phyloP scores from a whole-genome alignment of 1,140 invertebrate genomes.

The Psix sp. region DNA sequence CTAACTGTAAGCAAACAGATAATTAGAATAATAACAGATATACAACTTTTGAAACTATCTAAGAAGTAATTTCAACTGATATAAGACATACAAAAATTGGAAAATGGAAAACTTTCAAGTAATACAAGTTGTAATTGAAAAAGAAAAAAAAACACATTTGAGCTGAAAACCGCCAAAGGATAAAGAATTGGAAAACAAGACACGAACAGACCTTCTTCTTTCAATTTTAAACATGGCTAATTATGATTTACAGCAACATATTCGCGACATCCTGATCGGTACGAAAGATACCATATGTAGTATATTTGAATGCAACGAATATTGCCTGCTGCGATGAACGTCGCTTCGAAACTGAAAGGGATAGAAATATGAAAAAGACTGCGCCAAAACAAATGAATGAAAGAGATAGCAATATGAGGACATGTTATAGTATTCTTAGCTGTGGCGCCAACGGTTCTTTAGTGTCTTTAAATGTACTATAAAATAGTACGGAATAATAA shows the following conservation, averaged over 20 bases:
- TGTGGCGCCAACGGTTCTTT: slow-evolving; percentile 44
- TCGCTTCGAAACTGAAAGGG: slow-evolving; percentile 60
- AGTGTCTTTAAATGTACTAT: slow-evolving; percentile 30
- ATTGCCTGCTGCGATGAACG: slow-evolving; percentile 70
- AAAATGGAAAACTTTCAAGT: too few species aligned
- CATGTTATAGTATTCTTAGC: slow-evolving; percentile 3
- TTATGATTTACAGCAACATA: slow-evolving; percentile 76
- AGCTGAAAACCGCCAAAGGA: background rate
- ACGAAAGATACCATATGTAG: slow-evolving; percentile 69
- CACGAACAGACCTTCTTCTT: slow-evolving; percentile 59
- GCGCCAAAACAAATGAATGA: slow-evolving; percentile 43
- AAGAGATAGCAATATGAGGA: slow-evolving; percentile 35
- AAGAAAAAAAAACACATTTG: too few species aligned
- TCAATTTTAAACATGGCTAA: slow-evolving; percentile 71
- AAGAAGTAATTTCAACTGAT: too few species aligned
- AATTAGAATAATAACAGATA: too few species aligned
- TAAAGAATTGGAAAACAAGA: slow-evolving; percentile 22
- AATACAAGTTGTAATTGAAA: too few species aligned
- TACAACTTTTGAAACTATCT: too few species aligned
- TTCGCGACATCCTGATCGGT: slow-evolving; percentile 72
- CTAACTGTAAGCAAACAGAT: too few species aligned
- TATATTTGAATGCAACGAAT: slow-evolving; percentile 75
- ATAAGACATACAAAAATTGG: too few species aligned
- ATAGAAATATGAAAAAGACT: slow-evolving; percentile 32
- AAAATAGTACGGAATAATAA: too few species aligned